Evolutionary conservation across 2,113 vertebrate species (phyloP).

Genomic region (Limnothrissa miodon): DNA sequence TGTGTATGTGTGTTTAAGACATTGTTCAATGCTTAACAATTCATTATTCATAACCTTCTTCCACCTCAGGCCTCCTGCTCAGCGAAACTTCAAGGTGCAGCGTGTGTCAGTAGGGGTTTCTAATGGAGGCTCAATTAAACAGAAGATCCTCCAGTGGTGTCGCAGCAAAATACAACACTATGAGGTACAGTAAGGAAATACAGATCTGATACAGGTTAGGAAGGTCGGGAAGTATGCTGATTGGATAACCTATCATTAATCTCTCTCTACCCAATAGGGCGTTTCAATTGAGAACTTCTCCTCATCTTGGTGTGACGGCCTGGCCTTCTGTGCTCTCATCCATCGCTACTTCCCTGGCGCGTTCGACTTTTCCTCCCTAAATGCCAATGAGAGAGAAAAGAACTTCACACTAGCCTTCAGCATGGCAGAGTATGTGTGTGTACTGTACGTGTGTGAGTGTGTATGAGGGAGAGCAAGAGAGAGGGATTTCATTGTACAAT

Average conservation of each 20-base stretch:
- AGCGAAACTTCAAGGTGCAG: conserved; percentile 72
- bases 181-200: conserved; percentile 58
- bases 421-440: conserved; percentile 67
- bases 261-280: conserved; percentile 51
- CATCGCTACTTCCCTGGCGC: conserved; percentile 74
- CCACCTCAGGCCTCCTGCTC: conserved; percentile 59
- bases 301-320: conserved; percentile 72
- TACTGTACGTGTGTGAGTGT: not conserved
- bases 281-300: conserved; percentile 77
- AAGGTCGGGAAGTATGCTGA: not conserved
- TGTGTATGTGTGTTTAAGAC: conserved; percentile 25
- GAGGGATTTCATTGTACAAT: no score
- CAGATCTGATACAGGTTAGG: not conserved
- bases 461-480: not conserved
- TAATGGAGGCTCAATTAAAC: conserved; percentile 70
- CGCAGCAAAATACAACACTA: conserved; percentile 70
- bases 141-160: conserved; percentile 77
- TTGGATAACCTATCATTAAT: not conserved
- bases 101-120: conserved; percentile 56
- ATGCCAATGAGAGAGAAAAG: conserved; percentile 64
- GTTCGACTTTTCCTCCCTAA: conserved; percentile 72
- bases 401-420: conserved; percentile 75
- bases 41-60: not conserved
- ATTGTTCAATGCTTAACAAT: not conserved
- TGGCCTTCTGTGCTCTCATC: conserved; percentile 76